A percentile compares a stretch with the other conserved stretches of the same genome.
Evolutionary conservation across 2,888 invertebrate species (phyloP).

Genomic region (Craniophora ligustri): DNA sequence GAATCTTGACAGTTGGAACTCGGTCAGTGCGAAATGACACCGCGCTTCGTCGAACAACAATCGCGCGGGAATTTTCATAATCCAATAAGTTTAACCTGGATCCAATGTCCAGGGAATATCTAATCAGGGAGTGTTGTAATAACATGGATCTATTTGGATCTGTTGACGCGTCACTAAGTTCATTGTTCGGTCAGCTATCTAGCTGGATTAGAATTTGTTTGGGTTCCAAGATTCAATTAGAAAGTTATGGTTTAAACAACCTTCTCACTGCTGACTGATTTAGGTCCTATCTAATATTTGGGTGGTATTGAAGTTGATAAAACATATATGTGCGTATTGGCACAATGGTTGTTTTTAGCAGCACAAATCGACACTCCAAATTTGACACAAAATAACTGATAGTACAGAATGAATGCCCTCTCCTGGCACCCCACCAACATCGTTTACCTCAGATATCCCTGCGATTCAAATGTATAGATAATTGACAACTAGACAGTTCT

Average conservation of each 20-base stretch:
- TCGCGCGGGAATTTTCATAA: slow-evolving; percentile 48
- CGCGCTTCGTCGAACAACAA: slow-evolving; percentile 47
- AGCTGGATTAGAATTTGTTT: slow-evolving; percentile 16
- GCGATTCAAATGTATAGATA: too few species aligned
- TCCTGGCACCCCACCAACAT: too few species aligned
- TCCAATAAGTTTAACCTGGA: slow-evolving; percentile 53
- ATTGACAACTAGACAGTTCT: too few species aligned
- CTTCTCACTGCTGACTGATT: background rate
- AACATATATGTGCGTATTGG: too few species aligned
- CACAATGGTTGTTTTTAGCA: too few species aligned
- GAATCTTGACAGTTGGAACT: slow-evolving; percentile 49
- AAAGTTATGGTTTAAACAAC: slow-evolving; percentile 10
- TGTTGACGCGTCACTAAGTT: slow-evolving; percentile 16
- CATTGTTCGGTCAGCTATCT: slow-evolving; percentile 7
- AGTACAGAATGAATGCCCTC: too few species aligned
- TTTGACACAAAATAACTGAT: too few species aligned
- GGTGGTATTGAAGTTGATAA: too few species aligned
- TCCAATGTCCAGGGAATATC: slow-evolving; percentile 18
- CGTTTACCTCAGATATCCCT: too few species aligned
- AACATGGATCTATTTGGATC: slow-evolving; percentile 21
- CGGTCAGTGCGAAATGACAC: slow-evolving; percentile 52
- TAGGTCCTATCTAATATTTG: background rate
- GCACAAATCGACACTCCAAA: too few species aligned
- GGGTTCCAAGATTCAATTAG: slow-evolving; percentile 4
- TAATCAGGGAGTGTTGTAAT: slow-evolving; percentile 12